phyloP scores from a whole-genome alignment of 2,797 vertebrate species.

The Odontamblyopus lacepedii region DNA sequence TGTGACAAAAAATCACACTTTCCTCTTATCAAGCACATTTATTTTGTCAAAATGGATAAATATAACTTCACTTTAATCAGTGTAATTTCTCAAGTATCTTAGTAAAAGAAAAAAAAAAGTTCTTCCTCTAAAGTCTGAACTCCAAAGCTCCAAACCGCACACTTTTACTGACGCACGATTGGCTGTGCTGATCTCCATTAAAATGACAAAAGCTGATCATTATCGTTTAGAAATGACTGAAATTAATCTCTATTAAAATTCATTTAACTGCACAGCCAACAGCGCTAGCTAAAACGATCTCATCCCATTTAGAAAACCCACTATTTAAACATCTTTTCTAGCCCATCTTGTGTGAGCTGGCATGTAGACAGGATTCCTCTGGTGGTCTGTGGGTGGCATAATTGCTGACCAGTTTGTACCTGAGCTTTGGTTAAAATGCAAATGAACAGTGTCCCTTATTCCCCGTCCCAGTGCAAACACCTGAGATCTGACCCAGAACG shows the following conservation, averaged over 20 bases:
- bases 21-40: too few species aligned
- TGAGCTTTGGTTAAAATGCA: conserved; percentile 8
- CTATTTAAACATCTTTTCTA: neutral
- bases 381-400: conserved; percentile 21
- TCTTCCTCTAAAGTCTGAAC: neutral
- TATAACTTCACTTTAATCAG: too few species aligned
- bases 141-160: too few species aligned
- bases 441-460: conserved; percentile 15
- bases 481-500: conserved; percentile 5
- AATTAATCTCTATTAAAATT: neutral
- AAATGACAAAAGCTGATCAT: neutral
- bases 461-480: conserved; percentile 12
- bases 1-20: too few species aligned
- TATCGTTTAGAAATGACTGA: neutral
- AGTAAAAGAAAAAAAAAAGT: too few species aligned
- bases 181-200: too few species aligned
- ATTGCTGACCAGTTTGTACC: conserved; percentile 40
- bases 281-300: neutral
- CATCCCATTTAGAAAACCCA: neutral
- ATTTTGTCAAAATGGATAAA: too few species aligned
- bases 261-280: neutral
- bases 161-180: too few species aligned
- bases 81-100: too few species aligned
- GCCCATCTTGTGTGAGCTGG: conserved; percentile 32
- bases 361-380: conserved; percentile 44